Base-by-base conservation (phyloP, 2,888 invertebrate species). In the Phortica magna region DNA sequence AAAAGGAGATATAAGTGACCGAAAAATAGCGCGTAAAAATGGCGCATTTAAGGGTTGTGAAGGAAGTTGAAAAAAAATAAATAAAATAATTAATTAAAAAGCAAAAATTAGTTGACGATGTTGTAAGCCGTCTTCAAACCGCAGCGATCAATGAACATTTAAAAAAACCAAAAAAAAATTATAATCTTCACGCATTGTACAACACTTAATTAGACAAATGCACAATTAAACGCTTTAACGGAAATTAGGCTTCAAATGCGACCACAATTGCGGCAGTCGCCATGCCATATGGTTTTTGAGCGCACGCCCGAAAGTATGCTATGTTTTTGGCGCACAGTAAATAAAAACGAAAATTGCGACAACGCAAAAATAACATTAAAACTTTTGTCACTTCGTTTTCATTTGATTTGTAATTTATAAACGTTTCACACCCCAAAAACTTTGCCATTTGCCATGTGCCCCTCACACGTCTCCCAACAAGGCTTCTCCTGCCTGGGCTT, bases 361-460 rank as follows among this genome's bases (percentile, higher is more conserved):
- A 67, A 41, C 67, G 41, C 10, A 9, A 42, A 67, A 67, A 67
- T 71, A 55, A 31, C 53, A 71, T 71, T 71, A 71, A 71, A 71
- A 71, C 14, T 71, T 71, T 55, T 71, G 70, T 71, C 70, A 71
- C 22, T 71, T 71, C 70, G 53, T 71, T 71, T 71, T 71, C 70
- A 71, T 71, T 71, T 71, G 70, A 71, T 71, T 71, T 71, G 70
- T 71, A 71, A 71, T 71, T 71, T 71, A 71, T 71, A 71, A 71
- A 53, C 70, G 70, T 71, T 71, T 71, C 43, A 10, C 31, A 31
- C 31, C 19, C n/a, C 57, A 57, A n/a, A 57, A 14, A 14, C 19
- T 14, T 57, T 14, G 17, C 19, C 10, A 19, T 31, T 31, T 31
- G 31, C 31, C 31, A 31, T 31, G 31, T 31, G 31, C 31, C 31